Percentiles rank a stretch among this genome's conserved stretches.
Conservation (phyloP, 1,140 invertebrate genomes). For the Helicoverpa zea region DNA sequence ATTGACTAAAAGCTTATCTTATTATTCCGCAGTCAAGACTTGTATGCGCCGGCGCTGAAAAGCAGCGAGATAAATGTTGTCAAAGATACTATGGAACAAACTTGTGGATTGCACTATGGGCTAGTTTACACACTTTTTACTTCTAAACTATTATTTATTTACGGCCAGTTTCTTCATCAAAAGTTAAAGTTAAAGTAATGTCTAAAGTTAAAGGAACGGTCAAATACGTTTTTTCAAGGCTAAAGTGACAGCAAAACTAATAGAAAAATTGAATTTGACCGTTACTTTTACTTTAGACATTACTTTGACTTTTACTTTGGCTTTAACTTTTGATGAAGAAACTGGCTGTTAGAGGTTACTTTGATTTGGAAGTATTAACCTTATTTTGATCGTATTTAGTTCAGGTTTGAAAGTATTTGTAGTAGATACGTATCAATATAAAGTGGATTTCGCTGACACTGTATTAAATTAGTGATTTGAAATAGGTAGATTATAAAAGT, state of each 20-base stretch:
- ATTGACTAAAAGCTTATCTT: background rate
- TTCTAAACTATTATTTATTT: background rate
- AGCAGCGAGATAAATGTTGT: background rate
- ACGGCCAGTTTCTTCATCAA: too few species aligned
- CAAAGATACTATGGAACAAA: background rate
- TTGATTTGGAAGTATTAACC: background rate
- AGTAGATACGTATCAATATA: background rate
- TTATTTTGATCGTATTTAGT: background rate
- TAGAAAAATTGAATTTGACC: too few species aligned
- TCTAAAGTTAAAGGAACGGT: too few species aligned
- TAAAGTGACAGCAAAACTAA: too few species aligned
- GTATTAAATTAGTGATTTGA: background rate
- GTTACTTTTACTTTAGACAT: too few species aligned
- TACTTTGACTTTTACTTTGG: too few species aligned
- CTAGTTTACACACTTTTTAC: background rate
- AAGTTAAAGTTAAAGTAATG: too few species aligned
- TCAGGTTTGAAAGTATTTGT: background rate
- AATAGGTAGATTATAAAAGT: background rate
- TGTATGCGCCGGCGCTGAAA: background rate
- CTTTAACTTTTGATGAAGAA: too few species aligned
- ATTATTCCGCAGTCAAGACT: background rate
- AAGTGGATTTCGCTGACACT: background rate
- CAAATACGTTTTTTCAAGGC: too few species aligned
- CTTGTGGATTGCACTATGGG: constrained; percentile 6
- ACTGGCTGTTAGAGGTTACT: background rate